Conservation (phyloP, 2,113 vertebrate species). For the Antechinus stuartii region DNA sequence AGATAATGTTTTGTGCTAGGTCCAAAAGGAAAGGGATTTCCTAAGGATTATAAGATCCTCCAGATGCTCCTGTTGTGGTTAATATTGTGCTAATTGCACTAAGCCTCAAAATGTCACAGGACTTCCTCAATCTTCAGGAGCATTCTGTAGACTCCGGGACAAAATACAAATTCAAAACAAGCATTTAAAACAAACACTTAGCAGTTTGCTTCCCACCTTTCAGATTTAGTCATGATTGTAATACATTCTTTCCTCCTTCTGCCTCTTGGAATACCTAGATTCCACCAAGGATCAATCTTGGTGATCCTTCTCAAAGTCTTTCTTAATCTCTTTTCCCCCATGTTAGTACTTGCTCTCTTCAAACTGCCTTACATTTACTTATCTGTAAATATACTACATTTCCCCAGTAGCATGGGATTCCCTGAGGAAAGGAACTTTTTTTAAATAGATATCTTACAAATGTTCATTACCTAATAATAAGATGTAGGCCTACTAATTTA, state of each 20-base stretch:
- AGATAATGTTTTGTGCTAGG: neutral
- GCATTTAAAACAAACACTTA: neutral
- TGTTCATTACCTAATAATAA: neutral
- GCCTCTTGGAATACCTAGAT: neutral
- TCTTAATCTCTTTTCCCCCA: neutral
- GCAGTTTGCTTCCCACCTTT: neutral
- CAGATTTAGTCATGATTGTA: neutral
- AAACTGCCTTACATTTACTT: neutral
- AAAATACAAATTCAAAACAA: neutral
- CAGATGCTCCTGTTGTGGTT: neutral
- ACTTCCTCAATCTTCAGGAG: neutral
- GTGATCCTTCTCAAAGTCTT: neutral
- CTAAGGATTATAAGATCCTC: neutral
- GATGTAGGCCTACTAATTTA: no score
- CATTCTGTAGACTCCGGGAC: neutral
- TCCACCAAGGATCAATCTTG: neutral
- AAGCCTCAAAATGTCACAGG: no score
- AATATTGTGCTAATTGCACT: neutral
- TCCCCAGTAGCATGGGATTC: neutral
- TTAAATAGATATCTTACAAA: neutral
- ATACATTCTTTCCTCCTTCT: neutral
- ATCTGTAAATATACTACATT: neutral
- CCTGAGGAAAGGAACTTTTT: neutral
- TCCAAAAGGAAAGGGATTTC: neutral
- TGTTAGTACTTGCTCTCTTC: neutral